phyloP scores from a whole-genome alignment of 2,888 invertebrate genomes.

The Metopia argyrocephala region DNA sequence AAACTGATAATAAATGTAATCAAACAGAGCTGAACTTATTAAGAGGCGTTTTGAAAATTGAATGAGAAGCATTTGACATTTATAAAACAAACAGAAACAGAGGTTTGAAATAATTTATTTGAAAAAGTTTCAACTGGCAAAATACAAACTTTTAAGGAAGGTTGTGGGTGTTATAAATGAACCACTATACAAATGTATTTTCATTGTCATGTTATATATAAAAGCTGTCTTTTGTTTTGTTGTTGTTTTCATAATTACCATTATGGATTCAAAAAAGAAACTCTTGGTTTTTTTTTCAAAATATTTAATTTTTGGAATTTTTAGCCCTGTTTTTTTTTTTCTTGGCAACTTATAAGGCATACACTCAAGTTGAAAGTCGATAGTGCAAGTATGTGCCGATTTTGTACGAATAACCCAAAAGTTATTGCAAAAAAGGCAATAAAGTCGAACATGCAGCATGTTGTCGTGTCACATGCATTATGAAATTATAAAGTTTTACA shows the following conservation, averaged over 20 bases:
- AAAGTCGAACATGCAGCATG: conserved; percentile 60
- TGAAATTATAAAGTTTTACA: conserved; percentile 25
- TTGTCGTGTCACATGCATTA: conserved; percentile 56
- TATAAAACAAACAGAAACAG: background rate
- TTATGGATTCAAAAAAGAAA: conserved; percentile 57
- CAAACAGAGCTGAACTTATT: conserved; percentile 11
- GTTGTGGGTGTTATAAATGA: conserved; percentile 23
- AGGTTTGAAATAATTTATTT: conserved; percentile 8
- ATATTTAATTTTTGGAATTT: background rate
- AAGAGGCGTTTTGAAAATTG: background rate
- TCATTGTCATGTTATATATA: conserved; percentile 37
- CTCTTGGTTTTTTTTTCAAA: background rate
- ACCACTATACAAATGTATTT: conserved; percentile 43
- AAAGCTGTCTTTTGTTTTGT: background rate
- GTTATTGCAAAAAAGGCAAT: conserved; percentile 60
- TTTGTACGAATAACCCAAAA: conserved; percentile 55
- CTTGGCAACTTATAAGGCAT: conserved; percentile 38
- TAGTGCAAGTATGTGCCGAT: background rate
- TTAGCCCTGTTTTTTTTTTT: conserved; percentile 6
- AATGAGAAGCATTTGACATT: too few relatives aligned
- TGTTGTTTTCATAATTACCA: conserved; percentile 36
- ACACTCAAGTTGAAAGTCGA: background rate
- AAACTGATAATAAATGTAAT: too few relatives aligned
- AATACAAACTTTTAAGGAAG: too few relatives aligned
- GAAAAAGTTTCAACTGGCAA: too few relatives aligned